phyloP scores from a whole-genome alignment of 2,888 invertebrate genomes.

The Aspidapion aeneum region DNA sequence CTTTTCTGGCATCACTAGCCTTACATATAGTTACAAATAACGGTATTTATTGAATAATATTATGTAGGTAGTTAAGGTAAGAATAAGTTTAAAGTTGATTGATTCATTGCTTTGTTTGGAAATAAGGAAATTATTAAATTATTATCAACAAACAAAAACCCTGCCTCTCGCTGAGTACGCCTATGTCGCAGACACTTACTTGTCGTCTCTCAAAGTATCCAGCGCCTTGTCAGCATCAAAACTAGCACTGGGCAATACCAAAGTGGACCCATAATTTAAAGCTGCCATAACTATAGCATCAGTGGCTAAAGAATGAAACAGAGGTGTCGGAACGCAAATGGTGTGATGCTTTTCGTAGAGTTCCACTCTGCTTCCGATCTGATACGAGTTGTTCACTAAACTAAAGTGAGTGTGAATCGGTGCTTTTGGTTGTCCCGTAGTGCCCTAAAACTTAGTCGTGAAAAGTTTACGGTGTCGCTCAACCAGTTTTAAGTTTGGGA shows the following conservation, averaged over 20 bases:
- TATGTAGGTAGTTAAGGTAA: too few relatives aligned
- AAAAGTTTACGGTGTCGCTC: too few relatives aligned
- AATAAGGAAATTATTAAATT: too few relatives aligned
- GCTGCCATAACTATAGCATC: constrained; percentile 57
- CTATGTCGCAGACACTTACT: too few relatives aligned
- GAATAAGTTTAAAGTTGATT: too few relatives aligned
- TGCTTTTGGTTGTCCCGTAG: constrained; percentile 70
- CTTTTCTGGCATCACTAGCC: too few relatives aligned
- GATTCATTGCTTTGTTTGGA: too few relatives aligned
- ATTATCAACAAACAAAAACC: too few relatives aligned
- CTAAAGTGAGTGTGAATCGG: constrained; percentile 66
- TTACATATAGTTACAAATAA: too few relatives aligned
- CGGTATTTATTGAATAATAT: too few relatives aligned
- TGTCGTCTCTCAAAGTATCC: constrained; percentile 61
- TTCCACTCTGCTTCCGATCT: constrained; percentile 54
- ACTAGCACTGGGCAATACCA: constrained; percentile 57
- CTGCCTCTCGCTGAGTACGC: too few relatives aligned
- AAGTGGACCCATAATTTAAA: constrained; percentile 58
- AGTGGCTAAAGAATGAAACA: constrained; percentile 81
- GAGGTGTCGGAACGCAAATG: constrained; percentile 66
- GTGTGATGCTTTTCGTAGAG: constrained; percentile 50
- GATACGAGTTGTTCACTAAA: constrained; percentile 71
- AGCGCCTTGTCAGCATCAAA: constrained; percentile 63
- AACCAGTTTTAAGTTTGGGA: too few relatives aligned
- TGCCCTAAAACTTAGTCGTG: constrained; percentile 44